These are phyloP conservation scores for Cherax quadricarinatus DNA, from an alignment of 1,140 invertebrate species.

Conservation along the genomic window DNA sequence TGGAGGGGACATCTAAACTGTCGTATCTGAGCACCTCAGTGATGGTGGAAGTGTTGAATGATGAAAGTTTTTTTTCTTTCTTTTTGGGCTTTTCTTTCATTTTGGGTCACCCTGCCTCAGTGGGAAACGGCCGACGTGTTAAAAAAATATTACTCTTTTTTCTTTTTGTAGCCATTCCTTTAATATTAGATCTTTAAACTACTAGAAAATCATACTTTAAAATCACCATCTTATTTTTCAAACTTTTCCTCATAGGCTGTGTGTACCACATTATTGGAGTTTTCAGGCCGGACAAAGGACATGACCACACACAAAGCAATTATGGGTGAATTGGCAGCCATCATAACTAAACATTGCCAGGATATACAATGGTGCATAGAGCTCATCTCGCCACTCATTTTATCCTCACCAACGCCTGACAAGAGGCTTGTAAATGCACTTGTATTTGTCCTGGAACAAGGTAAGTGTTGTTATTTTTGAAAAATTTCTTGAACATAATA, in stretches of 20 bases:
- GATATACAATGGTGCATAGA: conserved; percentile 47
- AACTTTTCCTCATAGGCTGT: conserved; percentile 25
- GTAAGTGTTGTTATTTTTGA: neutral
- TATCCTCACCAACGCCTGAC: conserved; percentile 11
- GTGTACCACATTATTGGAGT: conserved; percentile 53
- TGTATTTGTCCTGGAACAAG: conserved; percentile 22
- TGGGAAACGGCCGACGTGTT: too few species aligned
- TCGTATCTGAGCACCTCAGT: too few species aligned
- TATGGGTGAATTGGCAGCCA: conserved; percentile 20
- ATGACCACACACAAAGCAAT: conserved; percentile 31
- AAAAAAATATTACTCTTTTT: too few species aligned
- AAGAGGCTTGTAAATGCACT: conserved; percentile 20
- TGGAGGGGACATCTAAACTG: too few species aligned
- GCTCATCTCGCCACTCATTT: conserved; percentile 27
- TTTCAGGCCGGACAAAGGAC: conserved; percentile 32
- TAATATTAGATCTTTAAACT: too few species aligned
- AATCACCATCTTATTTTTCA: neutral
- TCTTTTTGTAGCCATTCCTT: too few species aligned
- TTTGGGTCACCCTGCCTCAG: too few species aligned
- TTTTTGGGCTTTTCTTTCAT: too few species aligned
- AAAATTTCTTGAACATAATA: neutral
- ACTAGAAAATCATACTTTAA: too few species aligned
- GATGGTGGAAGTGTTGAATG: too few species aligned
- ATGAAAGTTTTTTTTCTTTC: too few species aligned
- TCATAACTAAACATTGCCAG: conserved; percentile 32